phyloP scores from a whole-genome alignment of 2,113 vertebrate species.

The Panthera leo region DNA sequence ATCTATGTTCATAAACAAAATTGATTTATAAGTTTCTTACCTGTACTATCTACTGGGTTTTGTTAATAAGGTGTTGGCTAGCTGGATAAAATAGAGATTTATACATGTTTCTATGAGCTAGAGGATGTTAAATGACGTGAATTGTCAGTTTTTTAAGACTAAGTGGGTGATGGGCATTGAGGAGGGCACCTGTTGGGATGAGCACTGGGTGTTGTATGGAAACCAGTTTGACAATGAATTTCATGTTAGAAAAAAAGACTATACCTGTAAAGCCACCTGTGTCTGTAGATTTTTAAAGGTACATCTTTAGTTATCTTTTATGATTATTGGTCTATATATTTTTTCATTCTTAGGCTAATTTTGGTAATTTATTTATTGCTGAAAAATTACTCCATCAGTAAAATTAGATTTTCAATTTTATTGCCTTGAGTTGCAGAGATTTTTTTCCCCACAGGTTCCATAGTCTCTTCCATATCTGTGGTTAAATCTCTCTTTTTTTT shows the following conservation, averaged over 20 bases:
- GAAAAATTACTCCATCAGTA: background rate
- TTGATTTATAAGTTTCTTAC: background rate
- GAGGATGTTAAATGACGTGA: background rate
- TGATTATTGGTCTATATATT: background rate
- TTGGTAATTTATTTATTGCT: slow-evolving; percentile 15
- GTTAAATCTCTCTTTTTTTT: background rate
- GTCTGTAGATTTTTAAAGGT: background rate
- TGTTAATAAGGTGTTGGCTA: background rate
- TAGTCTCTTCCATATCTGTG: background rate
- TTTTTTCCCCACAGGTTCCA: background rate
- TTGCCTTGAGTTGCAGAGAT: background rate
- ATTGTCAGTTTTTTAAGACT: background rate
- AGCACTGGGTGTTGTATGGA: too few relatives aligned
- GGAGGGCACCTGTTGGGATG: too few relatives aligned
- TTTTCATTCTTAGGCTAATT: slow-evolving; percentile 37
- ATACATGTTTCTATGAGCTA: background rate
- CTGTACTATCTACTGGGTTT: background rate
- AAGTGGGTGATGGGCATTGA: background rate
- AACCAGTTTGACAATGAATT: too few relatives aligned
- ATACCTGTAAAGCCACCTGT: background rate
- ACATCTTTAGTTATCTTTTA: background rate
- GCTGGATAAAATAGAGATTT: slow-evolving; percentile 12
- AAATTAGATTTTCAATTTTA: slow-evolving; percentile 23
- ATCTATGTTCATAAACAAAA: slow-evolving; percentile 10
- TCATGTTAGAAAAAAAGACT: background rate